These are phyloP conservation scores for Meles meles DNA, from an alignment of 2,113 vertebrate species.

Conservation along the genomic window DNA sequence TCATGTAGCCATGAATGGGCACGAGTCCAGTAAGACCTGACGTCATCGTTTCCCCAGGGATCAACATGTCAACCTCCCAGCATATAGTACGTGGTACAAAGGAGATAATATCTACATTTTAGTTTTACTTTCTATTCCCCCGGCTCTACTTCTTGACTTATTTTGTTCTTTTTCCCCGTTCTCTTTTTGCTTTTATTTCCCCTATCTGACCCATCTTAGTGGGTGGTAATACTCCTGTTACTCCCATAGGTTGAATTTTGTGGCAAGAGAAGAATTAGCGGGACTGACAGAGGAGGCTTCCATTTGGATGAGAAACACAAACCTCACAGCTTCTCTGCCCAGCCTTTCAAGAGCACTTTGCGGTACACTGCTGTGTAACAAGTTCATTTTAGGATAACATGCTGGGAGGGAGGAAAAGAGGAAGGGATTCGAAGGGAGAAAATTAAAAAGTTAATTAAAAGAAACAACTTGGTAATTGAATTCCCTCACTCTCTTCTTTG, in stretches of 20 bases:
- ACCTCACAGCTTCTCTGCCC: conserved; percentile 36
- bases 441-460: conserved; percentile 73
- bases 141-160: not conserved
- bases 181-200: not conserved
- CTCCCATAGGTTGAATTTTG: conserved; percentile 13
- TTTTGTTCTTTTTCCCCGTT: not conserved
- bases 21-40: rapidly evolving
- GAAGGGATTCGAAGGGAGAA: conserved; percentile 39
- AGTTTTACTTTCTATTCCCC: not conserved
- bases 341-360: conserved; percentile 35
- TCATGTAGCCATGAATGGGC: not conserved
- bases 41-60: not conserved
- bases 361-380: conserved; percentile 49
- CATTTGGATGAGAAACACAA: conserved; percentile 44
- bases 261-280: conserved; percentile 40
- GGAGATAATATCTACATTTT: not conserved
- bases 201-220: not conserved
- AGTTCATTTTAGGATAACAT: conserved; percentile 66
- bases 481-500: conserved; percentile 11
- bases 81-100: rapidly evolving
- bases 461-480: conserved; percentile 62
- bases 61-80: rapidly evolving
- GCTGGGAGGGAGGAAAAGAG: conserved; percentile 48
- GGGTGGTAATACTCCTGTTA: not conserved
- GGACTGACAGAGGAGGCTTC: conserved; percentile 20